These are phyloP conservation scores for Plectrocnemia conspersa DNA, from an alignment of 1,140 invertebrate genomes.

Conservation along the genomic window DNA sequence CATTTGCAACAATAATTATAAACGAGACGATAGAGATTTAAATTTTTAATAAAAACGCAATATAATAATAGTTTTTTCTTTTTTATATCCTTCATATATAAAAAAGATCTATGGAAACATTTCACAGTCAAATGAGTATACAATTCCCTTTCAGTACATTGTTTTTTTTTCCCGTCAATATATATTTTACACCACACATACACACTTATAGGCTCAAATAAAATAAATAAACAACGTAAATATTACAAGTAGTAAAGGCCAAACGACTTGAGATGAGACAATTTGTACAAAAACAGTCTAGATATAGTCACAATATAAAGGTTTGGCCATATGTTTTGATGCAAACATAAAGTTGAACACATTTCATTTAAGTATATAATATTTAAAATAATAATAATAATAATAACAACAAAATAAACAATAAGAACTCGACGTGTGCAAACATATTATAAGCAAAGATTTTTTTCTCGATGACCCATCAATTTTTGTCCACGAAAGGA, in stretches of 20 bases:
- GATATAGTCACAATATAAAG: background rate
- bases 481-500: no score
- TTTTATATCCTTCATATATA: background rate
- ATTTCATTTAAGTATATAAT: no score
- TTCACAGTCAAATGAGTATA: background rate
- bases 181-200: constrained; percentile 3
- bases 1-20: background rate
- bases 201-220: constrained; percentile 7
- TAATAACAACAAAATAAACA: constrained; percentile 4
- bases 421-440: no score
- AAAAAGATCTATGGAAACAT: background rate
- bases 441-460: no score
- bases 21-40: no score
- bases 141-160: background rate
- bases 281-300: background rate
- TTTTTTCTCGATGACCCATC: no score
- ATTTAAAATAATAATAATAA: background rate
- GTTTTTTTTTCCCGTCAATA: background rate
- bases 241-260: no score
- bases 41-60: background rate
- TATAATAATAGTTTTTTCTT: background rate
- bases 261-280: no score
- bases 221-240: constrained; percentile 18
- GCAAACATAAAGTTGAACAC: no score
- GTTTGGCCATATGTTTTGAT: background rate